phyloP scores from a whole-genome alignment of 2,888 invertebrate genomes.

The Tetragonisca angustula region DNA sequence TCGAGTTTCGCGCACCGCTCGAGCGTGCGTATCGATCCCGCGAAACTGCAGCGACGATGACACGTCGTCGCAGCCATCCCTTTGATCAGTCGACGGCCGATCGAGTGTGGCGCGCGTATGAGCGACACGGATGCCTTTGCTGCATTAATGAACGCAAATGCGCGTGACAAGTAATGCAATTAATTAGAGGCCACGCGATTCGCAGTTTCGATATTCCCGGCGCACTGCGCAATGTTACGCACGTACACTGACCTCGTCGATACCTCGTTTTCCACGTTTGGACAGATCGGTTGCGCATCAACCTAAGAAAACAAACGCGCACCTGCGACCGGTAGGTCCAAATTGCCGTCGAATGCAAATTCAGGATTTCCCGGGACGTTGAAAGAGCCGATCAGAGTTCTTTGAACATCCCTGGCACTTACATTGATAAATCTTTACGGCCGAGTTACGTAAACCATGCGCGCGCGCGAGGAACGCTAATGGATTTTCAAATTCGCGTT shows the following conservation, averaged over 20 bases:
- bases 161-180: constrained; percentile 64
- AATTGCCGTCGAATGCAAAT: neutral
- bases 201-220: constrained; percentile 27
- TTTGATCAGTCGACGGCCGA: constrained; percentile 67
- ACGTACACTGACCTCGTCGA: constrained; percentile 2
- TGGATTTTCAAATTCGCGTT: neutral
- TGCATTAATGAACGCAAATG: constrained; percentile 58
- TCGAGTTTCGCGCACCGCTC: neutral
- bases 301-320: constrained; percentile 6
- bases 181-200: constrained; percentile 56
- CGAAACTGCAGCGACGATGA: constrained; percentile 30
- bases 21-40: constrained; percentile 41
- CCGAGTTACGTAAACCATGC: neutral
- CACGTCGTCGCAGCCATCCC: constrained; percentile 41
- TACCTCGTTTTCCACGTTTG: neutral
- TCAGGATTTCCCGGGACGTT: neutral
- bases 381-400: too few species aligned
- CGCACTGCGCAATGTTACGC: constrained; percentile 4
- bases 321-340: neutral
- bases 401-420: neutral
- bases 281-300: neutral
- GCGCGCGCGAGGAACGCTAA: neutral
- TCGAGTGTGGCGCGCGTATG: constrained; percentile 43
- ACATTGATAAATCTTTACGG: neutral
- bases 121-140: constrained; percentile 60